Percentiles rank a stretch among this genome's conserved stretches.
Conservation (phyloP, 2,113 vertebrate species). For the Stercorarius parasiticus region DNA sequence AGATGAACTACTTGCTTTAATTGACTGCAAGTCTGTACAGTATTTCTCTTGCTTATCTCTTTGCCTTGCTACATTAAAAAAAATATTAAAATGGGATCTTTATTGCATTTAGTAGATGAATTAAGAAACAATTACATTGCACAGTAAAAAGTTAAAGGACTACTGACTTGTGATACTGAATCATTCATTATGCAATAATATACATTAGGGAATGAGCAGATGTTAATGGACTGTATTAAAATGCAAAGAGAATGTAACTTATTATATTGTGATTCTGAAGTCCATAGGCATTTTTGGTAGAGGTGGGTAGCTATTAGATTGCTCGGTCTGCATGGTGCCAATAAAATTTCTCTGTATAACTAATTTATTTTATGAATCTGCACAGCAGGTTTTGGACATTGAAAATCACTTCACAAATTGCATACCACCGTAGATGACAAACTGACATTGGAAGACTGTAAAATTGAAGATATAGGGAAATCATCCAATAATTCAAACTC, state of each 20-base stretch:
- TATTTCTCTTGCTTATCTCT: neutral
- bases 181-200: neutral
- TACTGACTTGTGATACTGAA: neutral
- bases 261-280: neutral
- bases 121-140: neutral
- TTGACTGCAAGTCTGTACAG: neutral
- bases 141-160: neutral
- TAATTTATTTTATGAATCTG: neutral
- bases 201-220: neutral
- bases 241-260: neutral
- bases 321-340: neutral
- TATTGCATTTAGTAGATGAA: neutral
- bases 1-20: neutral
- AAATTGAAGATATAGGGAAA: neutral
- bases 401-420: neutral
- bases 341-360: neutral
- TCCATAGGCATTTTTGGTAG: neutral
- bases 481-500: neutral
- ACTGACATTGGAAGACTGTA: neutral
- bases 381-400: neutral
- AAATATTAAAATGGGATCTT: neutral
- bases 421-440: neutral
- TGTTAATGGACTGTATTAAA: neutral
- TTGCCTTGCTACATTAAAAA: neutral
- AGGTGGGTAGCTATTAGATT: neutral